Conservation (phyloP, 2,797 vertebrate species). For the Coluber constrictor region DNA sequence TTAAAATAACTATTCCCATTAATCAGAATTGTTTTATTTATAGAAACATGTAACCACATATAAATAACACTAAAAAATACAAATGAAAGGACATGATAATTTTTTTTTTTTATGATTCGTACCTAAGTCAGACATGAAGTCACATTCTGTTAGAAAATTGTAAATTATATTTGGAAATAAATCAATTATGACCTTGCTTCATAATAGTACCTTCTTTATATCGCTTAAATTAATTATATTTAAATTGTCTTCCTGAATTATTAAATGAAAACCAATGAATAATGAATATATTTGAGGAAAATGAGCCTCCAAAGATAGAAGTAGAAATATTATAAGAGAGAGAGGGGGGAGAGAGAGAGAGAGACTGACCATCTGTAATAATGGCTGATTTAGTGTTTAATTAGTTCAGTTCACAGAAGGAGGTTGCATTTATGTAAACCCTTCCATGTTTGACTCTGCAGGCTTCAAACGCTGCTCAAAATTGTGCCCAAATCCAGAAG, state of each 20-base stretch:
- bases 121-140: not conserved
- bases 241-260: conserved; percentile 2
- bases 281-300: conserved; percentile 30
- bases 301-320: conserved; percentile 18
- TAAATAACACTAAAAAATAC: not conserved
- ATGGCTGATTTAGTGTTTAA: conserved; percentile 23
- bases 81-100: not conserved
- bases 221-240: conserved; percentile 40
- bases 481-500: not conserved
- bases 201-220: conserved; percentile 16
- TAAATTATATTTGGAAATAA: conserved; percentile 8
- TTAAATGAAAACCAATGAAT: conserved; percentile 18
- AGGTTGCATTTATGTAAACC: not conserved
- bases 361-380: not conserved
- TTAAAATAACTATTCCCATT: conserved; percentile 1
- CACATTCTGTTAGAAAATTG: not conserved
- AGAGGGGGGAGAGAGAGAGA: not conserved
- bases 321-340: not conserved
- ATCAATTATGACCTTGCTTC: conserved; percentile 3
- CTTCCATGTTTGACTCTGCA: not conserved
- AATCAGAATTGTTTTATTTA: not conserved
- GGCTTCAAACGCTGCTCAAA: not conserved
- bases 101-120: not conserved
- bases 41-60: not conserved
- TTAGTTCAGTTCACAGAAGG: conserved; percentile 1